Conservation (phyloP, 2,888 invertebrate genomes). For the Platypus cylindrus region DNA sequence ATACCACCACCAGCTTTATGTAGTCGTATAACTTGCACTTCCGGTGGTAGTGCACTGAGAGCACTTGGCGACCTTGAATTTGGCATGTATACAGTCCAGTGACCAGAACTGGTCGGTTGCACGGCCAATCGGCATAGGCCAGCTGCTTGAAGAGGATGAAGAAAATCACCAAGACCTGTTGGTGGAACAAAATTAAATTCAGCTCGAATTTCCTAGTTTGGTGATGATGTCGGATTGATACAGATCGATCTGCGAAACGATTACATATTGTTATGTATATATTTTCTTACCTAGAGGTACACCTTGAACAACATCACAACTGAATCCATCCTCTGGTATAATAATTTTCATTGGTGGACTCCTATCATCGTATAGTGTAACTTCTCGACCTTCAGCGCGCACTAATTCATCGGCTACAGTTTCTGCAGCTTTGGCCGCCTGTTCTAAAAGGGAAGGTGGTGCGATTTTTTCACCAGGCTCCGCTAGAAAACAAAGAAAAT, state of each 20-base stretch:
- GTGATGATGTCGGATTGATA: no score
- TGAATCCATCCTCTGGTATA: constrained; percentile 88
- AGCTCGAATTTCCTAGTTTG: not conserved
- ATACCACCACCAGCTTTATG: constrained; percentile 93
- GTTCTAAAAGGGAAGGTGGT: constrained; percentile 48
- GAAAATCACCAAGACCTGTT: constrained; percentile 63
- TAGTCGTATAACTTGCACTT: constrained; percentile 66
- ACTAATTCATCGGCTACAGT: constrained; percentile 86
- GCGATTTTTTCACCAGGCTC: constrained; percentile 39
- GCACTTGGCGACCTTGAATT: constrained; percentile 33
- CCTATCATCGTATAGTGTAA: constrained; percentile 81
- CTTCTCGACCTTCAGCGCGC: constrained; percentile 79
- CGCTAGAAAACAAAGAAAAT: constrained; percentile 21
- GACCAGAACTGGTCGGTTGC: constrained; percentile 81
- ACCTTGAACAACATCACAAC: constrained; percentile 81
- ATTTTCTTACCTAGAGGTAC: constrained; percentile 70
- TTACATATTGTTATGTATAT: no score
- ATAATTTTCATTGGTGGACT: constrained; percentile 82
- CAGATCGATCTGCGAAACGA: no score
- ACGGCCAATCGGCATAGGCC: constrained; percentile 83
- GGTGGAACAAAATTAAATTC: not conserved
- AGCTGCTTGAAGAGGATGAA: constrained; percentile 69
- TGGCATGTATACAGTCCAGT: constrained; percentile 92
- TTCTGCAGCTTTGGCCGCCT: constrained; percentile 66
- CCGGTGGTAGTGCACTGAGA: constrained; percentile 33